Percentiles rank a stretch among this genome's conserved stretches.
Conservation (phyloP, 2,113 vertebrate genomes). For the Poecile atricapillus region DNA sequence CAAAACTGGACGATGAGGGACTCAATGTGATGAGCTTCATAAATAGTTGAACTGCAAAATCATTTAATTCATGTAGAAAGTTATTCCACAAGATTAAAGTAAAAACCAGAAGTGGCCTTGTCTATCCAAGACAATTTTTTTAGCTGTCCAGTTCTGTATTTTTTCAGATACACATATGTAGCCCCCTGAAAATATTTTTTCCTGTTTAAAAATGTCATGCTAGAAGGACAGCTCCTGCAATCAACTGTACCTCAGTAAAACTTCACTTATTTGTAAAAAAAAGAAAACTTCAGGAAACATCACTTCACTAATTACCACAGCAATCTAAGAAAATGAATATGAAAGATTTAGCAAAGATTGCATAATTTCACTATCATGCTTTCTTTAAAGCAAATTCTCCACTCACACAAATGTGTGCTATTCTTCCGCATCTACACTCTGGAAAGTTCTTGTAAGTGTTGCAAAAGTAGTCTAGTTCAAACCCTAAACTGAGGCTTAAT, state of each 20-base stretch:
- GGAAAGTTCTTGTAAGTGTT: neutral
- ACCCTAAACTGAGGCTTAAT: neutral
- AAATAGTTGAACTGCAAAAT: neutral
- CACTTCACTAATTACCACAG: neutral
- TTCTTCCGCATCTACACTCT: neutral
- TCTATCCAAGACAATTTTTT: neutral
- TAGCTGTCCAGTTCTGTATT: neutral
- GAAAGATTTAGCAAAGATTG: neutral
- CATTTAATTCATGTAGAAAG: neutral
- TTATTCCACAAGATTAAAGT: neutral
- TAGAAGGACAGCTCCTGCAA: neutral
- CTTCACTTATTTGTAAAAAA: neutral
- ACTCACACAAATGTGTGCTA: neutral
- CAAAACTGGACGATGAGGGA: neutral
- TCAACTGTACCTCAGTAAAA: neutral
- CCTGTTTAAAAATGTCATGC: neutral
- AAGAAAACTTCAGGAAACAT: neutral
- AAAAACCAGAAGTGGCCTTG: neutral
- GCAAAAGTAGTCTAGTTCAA: neutral
- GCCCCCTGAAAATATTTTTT: neutral
- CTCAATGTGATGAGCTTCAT: neutral
- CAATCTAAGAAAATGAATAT: neutral
- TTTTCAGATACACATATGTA: neutral
- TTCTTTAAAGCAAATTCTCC: neutral
- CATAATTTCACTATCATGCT: neutral